Base-by-base conservation (phyloP, 35 echinoderm and acorn worm genomes). In the Ophiothrix spiculata region DNA sequence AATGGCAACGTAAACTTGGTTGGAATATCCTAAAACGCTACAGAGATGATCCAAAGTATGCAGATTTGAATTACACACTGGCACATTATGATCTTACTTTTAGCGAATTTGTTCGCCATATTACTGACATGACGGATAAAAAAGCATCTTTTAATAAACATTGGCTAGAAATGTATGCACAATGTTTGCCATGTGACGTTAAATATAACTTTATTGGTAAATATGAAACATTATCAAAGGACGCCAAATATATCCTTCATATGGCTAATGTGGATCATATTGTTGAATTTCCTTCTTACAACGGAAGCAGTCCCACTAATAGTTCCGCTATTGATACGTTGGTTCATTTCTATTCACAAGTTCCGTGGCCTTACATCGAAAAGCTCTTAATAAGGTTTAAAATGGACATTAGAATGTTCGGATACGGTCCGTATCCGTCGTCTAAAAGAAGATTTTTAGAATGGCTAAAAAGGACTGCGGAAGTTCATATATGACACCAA, bases 141-240 rank as follows among this genome's bases (percentile, higher is more conserved):
- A 17, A 36, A 1, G 77, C 56, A 81, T 74, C 80, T 31, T 82
- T 84, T 60, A 87, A 91, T 77, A 31, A 56, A 19, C 95, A 98
- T 28, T 91, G 77, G 84, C 75, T 17, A 15, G 63, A 88, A 35
- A 83, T 88, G 75, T 31, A 88, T 34, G 37, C 78, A 17, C 54
- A 77, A 37, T 98, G 95, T 40, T 33, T 35, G 25, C 95, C 95
- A 0, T 98, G 95, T 84, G 88, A 90, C 37, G 83, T 98, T 36
- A 75, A 93, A 36, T 98, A 98, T 75, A 86, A 90, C 56, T 79
- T 98, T 32, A 74, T 98, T 45, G 91, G 95, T 0, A 93, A 98
- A 29, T 88, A 94, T 88, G 91, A 98, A 89, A 93, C 88, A 38
- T 69, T 98, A 11, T 21, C 84, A 36, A 60, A 79, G 19, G 95